A percentile compares a stretch with the other conserved stretches of the same genome.
phyloP scores from a whole-genome alignment of 30 jellyfish, hydroid and myxozoan species.

The Chrysaora quinquecirrha region DNA sequence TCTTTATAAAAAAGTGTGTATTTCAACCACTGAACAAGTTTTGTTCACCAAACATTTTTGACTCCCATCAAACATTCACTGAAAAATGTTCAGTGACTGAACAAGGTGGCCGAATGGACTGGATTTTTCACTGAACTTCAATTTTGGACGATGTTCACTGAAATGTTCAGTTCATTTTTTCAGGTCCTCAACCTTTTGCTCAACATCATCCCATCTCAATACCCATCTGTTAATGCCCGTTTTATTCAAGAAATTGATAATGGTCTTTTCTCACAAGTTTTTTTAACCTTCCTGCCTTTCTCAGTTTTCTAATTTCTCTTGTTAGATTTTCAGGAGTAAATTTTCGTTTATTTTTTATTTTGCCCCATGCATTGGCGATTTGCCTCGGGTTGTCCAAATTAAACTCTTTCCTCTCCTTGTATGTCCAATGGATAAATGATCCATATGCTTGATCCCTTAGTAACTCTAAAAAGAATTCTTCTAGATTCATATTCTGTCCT shows the following conservation, averaged over 20 bases:
- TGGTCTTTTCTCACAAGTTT: slow-evolving; percentile 25
- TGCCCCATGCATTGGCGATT: slow-evolving; percentile 45
- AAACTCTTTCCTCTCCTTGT: slow-evolving; percentile 33
- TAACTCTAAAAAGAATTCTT: slow-evolving; percentile 3
- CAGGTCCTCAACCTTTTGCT: no score
- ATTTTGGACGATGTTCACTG: no score
- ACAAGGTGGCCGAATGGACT: no score
- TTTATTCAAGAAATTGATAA: slow-evolving; percentile 14
- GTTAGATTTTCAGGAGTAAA: slow-evolving; percentile 38
- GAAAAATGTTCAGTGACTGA: no score
- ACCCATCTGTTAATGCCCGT: no score
- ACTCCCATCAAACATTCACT: no score
- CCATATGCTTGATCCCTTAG: slow-evolving; percentile 10
- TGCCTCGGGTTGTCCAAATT: slow-evolving; percentile 39
- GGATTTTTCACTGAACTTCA: no score
- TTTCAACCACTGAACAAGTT: no score
- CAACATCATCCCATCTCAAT: no score
- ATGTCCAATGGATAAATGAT: slow-evolving; percentile 47
- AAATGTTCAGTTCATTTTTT: no score
- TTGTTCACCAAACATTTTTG: no score
- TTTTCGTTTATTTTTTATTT: slow-evolving; percentile 7
- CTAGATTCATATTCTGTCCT: slow-evolving; percentile 9
- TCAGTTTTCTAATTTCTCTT: slow-evolving; percentile 38
- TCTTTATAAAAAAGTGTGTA: no score
- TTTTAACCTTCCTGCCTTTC: slow-evolving; percentile 6